These are phyloP conservation scores for Sebastes vulpes DNA, from an alignment of 2,797 vertebrate species.

Conservation along the genomic window DNA sequence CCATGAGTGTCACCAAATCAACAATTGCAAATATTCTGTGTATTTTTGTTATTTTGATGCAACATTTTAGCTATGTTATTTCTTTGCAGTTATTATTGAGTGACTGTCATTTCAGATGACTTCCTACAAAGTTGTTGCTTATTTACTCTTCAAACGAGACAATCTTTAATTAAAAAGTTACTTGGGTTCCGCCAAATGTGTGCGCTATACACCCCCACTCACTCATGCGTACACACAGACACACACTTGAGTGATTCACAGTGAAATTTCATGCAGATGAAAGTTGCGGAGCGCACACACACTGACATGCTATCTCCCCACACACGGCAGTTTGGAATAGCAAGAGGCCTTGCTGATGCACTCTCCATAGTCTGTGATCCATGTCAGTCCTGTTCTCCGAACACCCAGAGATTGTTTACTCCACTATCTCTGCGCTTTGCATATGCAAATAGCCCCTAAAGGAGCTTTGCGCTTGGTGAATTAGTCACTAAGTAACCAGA, in stretches of 20 bases:
- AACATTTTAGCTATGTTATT: background rate
- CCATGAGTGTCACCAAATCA: background rate
- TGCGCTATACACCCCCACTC: background rate
- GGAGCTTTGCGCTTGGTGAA: conserved; percentile 38
- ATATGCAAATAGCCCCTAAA: conserved; percentile 67
- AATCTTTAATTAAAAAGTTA: conserved; percentile 32
- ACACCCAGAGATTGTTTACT: conserved; percentile 55
- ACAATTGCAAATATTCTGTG: background rate
- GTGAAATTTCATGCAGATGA: conserved; percentile 25
- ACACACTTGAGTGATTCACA: conserved; percentile 18
- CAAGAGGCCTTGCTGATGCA: conserved; percentile 54
- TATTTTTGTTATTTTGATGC: background rate
- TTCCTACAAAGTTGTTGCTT: background rate
- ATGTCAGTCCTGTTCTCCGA: conserved; percentile 48
- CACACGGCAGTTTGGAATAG: conserved; percentile 14
- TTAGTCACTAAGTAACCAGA: conserved; percentile 66
- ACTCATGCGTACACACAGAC: background rate
- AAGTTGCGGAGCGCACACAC: conserved; percentile 27
- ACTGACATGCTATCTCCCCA: conserved; percentile 18
- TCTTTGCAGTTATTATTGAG: background rate
- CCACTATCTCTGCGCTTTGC: conserved; percentile 55
- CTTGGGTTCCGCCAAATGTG: background rate
- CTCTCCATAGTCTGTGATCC: conserved; percentile 51
- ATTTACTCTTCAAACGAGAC: conserved; percentile 11
- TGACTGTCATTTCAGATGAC: background rate